Evolutionary conservation across 1,140 invertebrate species (phyloP).

Genomic region (Neodiprion fabricii): DNA sequence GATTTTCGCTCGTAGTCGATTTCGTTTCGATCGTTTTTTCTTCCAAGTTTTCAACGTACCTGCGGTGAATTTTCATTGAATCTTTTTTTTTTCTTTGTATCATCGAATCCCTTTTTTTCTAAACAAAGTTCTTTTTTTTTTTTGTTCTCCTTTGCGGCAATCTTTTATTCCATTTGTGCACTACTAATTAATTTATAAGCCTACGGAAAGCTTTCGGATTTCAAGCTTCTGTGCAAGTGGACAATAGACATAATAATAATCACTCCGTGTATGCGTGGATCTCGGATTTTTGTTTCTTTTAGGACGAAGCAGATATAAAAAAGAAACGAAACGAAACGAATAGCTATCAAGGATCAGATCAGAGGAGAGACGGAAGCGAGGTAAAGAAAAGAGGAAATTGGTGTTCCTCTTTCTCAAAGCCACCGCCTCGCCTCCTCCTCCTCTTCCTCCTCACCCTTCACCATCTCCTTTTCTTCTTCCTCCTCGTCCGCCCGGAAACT

Average conservation of each 20-base stretch:
- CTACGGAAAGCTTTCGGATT: no score
- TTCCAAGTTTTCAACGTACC: neutral
- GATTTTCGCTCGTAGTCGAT: neutral
- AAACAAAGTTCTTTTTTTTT: neutral
- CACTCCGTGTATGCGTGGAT: no score
- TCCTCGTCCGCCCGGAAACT: no score
- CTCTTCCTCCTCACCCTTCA: slow-evolving; percentile 18
- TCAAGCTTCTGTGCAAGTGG: no score
- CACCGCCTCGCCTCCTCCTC: neutral
- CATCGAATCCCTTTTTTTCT: neutral
- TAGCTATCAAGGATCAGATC: no score
- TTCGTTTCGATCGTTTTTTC: neutral
- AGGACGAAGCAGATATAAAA: no score
- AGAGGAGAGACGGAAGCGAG: no score
- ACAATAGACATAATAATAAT: no score
- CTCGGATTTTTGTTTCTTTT: neutral
- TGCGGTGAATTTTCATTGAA: neutral
- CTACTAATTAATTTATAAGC: no score
- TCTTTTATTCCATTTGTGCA: no score
- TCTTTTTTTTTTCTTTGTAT: neutral
- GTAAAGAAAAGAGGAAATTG: no score
- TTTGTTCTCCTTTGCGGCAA: neutral
- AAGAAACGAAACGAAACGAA: no score
- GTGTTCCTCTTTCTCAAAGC: neutral
- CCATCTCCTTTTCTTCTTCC: neutral